Percentiles rank a stretch among this genome's conserved stretches.
Evolutionary conservation across 2,113 vertebrate species (phyloP).

Genomic region (Vombatus ursinus): DNA sequence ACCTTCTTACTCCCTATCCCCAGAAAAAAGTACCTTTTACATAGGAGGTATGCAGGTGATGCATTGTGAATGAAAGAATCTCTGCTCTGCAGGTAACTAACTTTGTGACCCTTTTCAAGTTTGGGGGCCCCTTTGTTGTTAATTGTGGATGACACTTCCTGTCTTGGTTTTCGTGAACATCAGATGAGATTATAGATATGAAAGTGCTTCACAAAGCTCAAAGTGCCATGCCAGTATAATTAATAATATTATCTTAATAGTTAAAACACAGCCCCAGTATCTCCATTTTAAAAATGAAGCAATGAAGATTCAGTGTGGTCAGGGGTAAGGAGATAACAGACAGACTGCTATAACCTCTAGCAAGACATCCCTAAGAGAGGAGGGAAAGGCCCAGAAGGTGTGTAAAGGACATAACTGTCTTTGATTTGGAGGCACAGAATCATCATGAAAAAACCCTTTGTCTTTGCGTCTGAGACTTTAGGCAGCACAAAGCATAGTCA

Average conservation of each 20-base stretch:
- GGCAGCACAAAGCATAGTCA: neutral
- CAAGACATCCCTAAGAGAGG: neutral
- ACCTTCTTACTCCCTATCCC: neutral
- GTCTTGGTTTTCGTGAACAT: neutral
- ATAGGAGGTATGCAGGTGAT: neutral
- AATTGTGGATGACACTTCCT: neutral
- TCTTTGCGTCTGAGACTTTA: neutral
- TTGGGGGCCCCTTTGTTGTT: neutral
- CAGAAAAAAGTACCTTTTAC: neutral
- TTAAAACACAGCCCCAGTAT: neutral
- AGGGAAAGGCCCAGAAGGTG: neutral
- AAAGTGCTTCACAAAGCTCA: neutral
- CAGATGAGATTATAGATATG: neutral
- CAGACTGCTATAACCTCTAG: neutral
- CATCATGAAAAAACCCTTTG: neutral
- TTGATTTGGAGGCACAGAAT: neutral
- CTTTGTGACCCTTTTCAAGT: neutral
- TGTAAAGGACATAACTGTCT: neutral
- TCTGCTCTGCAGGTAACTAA: neutral
- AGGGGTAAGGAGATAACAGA: neutral
- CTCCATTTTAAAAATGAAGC: neutral
- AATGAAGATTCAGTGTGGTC: neutral
- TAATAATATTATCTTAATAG: neutral
- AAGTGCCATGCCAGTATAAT: neutral
- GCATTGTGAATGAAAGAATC: neutral